phyloP scores from a whole-genome alignment of 2,888 invertebrate species.

The Drosophila hawaiiensis region DNA sequence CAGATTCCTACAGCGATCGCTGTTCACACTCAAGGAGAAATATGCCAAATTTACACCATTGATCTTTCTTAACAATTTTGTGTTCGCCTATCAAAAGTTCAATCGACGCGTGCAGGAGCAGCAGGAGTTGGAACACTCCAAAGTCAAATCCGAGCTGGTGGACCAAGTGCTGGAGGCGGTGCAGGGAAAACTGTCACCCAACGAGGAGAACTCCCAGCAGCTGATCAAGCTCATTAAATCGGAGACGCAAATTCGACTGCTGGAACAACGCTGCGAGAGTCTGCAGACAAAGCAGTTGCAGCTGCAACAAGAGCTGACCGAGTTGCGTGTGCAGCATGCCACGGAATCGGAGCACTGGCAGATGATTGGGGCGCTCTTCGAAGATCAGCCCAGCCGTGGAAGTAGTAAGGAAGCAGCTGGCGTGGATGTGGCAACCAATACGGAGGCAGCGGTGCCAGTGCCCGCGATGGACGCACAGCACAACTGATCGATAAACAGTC shows the following conservation, averaged over 20 bases:
- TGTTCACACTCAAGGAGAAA: conserved; percentile 80
- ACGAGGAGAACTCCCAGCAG: conserved; percentile 67
- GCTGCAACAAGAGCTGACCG: conserved; percentile 77
- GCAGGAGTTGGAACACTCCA: conserved; percentile 22
- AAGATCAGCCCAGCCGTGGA: conserved; percentile 19
- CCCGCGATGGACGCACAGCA: conserved; percentile 67
- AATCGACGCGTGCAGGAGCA: conserved; percentile 50
- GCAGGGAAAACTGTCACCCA: conserved; percentile 41
- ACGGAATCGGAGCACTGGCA: conserved; percentile 84
- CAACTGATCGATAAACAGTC: conserved; percentile 76
- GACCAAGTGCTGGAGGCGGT: conserved; percentile 50
- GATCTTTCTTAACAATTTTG: conserved; percentile 83
- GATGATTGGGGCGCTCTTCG: conserved; percentile 82
- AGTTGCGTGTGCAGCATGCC: conserved; percentile 75
- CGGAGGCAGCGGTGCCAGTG: conserved; percentile 63
- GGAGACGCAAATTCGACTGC: conserved; percentile 81
- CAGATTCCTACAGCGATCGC: conserved; percentile 82
- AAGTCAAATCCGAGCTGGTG: conserved; percentile 33
- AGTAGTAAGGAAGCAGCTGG: not conserved
- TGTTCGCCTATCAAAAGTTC: conserved; percentile 80
- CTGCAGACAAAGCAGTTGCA: conserved; percentile 67
- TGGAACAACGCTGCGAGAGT: conserved; percentile 79
- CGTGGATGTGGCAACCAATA: conserved; percentile 76
- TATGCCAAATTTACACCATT: conserved; percentile 85
- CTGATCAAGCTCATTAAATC: conserved; percentile 81